Percentiles rank a stretch among this genome's conserved stretches.
Evolutionary conservation across 2,888 invertebrate species (phyloP).

Genomic region (Zaprionus lineosus): DNA sequence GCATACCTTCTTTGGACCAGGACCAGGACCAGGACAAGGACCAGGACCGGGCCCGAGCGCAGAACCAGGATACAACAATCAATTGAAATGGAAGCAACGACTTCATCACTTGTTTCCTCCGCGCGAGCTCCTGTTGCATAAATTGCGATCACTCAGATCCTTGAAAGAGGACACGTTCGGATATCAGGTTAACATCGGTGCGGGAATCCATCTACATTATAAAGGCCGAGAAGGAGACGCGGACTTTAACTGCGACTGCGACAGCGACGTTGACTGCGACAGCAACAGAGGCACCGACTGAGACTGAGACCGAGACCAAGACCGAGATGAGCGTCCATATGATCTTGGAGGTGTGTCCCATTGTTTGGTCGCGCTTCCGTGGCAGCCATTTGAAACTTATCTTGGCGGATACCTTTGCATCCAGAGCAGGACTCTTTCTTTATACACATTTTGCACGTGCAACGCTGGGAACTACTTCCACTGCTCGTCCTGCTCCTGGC

Average conservation of each 20-base stretch:
- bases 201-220: slow-evolving; percentile 8
- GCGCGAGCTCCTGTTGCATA: slow-evolving; percentile 71
- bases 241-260: too few species aligned
- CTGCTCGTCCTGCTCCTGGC: slow-evolving; percentile 6
- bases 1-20: slow-evolving; percentile 46
- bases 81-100: slow-evolving; percentile 79
- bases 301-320: slow-evolving; percentile 10
- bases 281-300: too few species aligned
- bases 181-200: slow-evolving; percentile 76
- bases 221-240: too few species aligned
- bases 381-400: slow-evolving; percentile 66
- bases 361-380: slow-evolving; percentile 67
- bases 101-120: slow-evolving; percentile 82
- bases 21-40: slow-evolving; percentile 46
- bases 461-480: slow-evolving; percentile 55
- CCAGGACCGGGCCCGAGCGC: too few species aligned
- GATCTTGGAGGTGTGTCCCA: slow-evolving; percentile 79
- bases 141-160: slow-evolving; percentile 51
- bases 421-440: too few species aligned
- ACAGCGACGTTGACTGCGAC: too few species aligned
- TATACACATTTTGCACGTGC: slow-evolving; percentile 63
- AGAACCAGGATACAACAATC: too few species aligned
- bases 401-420: slow-evolving; percentile 45
- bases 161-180: slow-evolving; percentile 62
- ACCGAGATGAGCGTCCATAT: slow-evolving; percentile 30